phyloP scores from a whole-genome alignment of 1,140 invertebrate species.

The Phymastichus coffea region DNA sequence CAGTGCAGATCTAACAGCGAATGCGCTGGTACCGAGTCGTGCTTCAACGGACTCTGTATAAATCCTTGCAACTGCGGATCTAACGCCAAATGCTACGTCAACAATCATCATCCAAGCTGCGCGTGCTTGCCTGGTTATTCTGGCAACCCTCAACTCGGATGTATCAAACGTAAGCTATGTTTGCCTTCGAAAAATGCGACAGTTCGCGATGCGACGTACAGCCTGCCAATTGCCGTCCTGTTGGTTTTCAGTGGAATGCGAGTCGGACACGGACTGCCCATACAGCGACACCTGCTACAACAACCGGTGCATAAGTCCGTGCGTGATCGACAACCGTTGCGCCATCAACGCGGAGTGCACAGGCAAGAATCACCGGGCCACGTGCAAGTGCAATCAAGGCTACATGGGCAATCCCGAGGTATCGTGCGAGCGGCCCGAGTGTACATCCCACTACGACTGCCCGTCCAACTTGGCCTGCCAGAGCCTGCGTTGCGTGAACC shows the following conservation, averaged over 20 bases:
- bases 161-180: slow-evolving; percentile 64
- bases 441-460: slow-evolving; percentile 74
- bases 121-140: slow-evolving; percentile 75
- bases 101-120: slow-evolving; percentile 80
- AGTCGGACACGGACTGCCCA: slow-evolving; percentile 76
- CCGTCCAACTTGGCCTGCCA: slow-evolving; percentile 70
- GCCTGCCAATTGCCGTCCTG: neutral
- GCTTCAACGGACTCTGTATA: slow-evolving; percentile 74
- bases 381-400: slow-evolving; percentile 73
- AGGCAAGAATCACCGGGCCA: slow-evolving; percentile 71
- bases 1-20: slow-evolving; percentile 78
- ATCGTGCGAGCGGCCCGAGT: slow-evolving; percentile 77
- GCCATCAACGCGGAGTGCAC: slow-evolving; percentile 80
- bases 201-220: no score
- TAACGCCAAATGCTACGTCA: slow-evolving; percentile 76
- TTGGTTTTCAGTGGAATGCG: slow-evolving; percentile 68
- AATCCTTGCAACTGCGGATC: slow-evolving; percentile 83
- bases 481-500: slow-evolving; percentile 71
- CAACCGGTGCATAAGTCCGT: slow-evolving; percentile 77
- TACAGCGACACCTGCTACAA: slow-evolving; percentile 79
- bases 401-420: slow-evolving; percentile 75
- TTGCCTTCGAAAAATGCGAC: no score
- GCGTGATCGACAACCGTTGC: slow-evolving; percentile 75
- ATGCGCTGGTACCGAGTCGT: slow-evolving; percentile 76
- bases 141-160: slow-evolving; percentile 80